Base-by-base conservation (phyloP, 2,888 invertebrate genomes). In the Nomada ruficornis region DNA sequence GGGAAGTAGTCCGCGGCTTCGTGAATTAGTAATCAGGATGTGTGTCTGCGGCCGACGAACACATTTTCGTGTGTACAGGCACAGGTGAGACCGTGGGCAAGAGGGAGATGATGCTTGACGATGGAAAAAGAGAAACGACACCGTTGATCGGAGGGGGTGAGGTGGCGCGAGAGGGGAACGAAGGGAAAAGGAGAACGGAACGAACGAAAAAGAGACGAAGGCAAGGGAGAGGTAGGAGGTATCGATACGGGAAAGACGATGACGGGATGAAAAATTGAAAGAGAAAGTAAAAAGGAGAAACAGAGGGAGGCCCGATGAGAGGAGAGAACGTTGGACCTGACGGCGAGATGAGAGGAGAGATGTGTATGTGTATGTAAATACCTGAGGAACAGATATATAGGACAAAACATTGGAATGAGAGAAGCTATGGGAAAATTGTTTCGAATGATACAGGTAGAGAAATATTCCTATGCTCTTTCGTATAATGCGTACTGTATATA, bases 11-110 rank as follows among this genome's bases (percentile, higher is more conserved):
- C 91, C 93, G 91, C 88, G 84, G 87, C 87, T 86, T 84, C 85
- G 89, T 88, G 92, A 92, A 92, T 93, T 91, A 93, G 93, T 92
- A 92, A 93, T 92, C 92, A 91, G 91, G 89, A 91, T 92, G 86
- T 90, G 89, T 86, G 86, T 86, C 89, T 85, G 80, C 80, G 72
- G 68, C 60, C 77, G 77, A 57, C 76, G 82, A 83, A 70, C 76
- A 83, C 75, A 85, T 85, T 88, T 89, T 88, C 82, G 86, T 89
- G 64, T 70, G 55, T 71, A 84, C 70, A 36, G 18, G 13, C 60
- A 20, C 52, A 62, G 36, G 50, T 62, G 52, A 13, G 20, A 2
- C 20, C 23, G 36, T 26, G 18, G 13, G 29, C 36, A n/a, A 18
- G 42, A 10, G 4, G 18, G 18, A 20, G 9, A 15, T 3, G 15